Evolutionary conservation across 2,797 vertebrate genomes (phyloP).

Genomic region (Eulemur albifrons): DNA sequence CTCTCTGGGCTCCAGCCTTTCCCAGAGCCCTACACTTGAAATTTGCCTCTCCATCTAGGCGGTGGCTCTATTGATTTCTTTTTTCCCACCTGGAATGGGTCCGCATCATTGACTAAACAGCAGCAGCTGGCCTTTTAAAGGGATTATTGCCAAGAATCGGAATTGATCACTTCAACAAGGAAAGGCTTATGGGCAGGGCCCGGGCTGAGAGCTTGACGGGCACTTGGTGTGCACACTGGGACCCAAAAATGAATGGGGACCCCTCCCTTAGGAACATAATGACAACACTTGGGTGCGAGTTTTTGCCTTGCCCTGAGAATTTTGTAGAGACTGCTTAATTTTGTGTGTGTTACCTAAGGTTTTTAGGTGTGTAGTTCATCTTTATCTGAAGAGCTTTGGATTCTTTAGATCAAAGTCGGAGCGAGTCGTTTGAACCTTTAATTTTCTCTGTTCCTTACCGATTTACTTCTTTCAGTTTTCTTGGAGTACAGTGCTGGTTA

Average conservation of each 20-base stretch:
- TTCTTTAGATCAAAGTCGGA: constrained; percentile 64
- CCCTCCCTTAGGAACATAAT: background rate
- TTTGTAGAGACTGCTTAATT: constrained; percentile 28
- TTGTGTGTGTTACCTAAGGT: background rate
- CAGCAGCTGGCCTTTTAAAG: constrained; percentile 72
- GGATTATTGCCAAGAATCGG: constrained; percentile 77
- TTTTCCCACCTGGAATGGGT: constrained; percentile 69
- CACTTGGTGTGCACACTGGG: background rate
- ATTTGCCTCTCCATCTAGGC: constrained; percentile 35
- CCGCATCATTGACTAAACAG: constrained; percentile 71
- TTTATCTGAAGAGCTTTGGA: constrained; percentile 52
- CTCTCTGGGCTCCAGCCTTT: constrained; percentile 53
- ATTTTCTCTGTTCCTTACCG: constrained; percentile 7
- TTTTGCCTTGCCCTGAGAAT: background rate
- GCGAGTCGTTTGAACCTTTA: constrained; percentile 53
- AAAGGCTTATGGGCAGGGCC: constrained; percentile 64
- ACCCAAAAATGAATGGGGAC: constrained; percentile 58
- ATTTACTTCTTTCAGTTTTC: background rate
- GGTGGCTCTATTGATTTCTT: constrained; percentile 24
- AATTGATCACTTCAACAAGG: constrained; percentile 75
- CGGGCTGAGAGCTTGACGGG: background rate
- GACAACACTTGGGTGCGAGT: background rate
- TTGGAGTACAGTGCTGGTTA: background rate
- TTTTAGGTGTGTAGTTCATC: constrained; percentile 24
- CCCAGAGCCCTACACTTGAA: background rate